phyloP scores from a whole-genome alignment of 2,888 invertebrate species.

The Elmis aenea region DNA sequence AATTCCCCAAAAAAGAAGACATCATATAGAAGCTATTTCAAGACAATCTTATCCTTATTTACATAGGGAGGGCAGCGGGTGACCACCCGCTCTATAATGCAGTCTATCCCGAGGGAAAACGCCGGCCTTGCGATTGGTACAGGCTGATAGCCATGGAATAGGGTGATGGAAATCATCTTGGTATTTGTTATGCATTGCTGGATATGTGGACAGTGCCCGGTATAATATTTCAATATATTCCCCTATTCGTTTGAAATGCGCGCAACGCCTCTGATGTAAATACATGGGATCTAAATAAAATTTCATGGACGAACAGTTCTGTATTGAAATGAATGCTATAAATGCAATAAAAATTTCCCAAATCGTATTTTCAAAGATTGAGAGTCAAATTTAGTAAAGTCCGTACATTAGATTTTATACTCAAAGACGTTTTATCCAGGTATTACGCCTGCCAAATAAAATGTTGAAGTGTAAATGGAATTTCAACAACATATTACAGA shows the following conservation, averaged over 20 bases:
- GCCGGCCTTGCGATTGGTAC: constrained; percentile 33
- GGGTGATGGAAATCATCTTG: constrained; percentile 44
- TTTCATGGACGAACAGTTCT: constrained; percentile 26
- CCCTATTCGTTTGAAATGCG: constrained; percentile 25
- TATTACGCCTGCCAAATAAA: too few relatives aligned
- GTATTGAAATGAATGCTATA: constrained; percentile 29
- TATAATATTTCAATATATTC: constrained; percentile 48
- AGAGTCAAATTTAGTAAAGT: too few relatives aligned
- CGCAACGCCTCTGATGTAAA: constrained; percentile 26
- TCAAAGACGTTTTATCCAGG: too few relatives aligned
- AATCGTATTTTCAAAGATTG: constrained; percentile 13
- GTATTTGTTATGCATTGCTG: constrained; percentile 48
- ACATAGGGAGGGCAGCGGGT: constrained; percentile 28
- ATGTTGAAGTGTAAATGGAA: too few relatives aligned
- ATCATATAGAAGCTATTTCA: constrained; percentile 25
- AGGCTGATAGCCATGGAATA: constrained; percentile 35
- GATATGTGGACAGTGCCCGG: constrained; percentile 45
- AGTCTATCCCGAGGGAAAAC: constrained; percentile 30
- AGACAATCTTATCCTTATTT: constrained; percentile 34
- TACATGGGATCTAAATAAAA: constrained; percentile 29
- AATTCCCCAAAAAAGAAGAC: constrained; percentile 16
- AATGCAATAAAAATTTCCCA: constrained; percentile 25
- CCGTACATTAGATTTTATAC: too few relatives aligned
- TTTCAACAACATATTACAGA: too few relatives aligned
- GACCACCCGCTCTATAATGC: constrained; percentile 26